Conservation (phyloP, 1,140 invertebrate genomes). For the Geopemphigus sp. region DNA sequence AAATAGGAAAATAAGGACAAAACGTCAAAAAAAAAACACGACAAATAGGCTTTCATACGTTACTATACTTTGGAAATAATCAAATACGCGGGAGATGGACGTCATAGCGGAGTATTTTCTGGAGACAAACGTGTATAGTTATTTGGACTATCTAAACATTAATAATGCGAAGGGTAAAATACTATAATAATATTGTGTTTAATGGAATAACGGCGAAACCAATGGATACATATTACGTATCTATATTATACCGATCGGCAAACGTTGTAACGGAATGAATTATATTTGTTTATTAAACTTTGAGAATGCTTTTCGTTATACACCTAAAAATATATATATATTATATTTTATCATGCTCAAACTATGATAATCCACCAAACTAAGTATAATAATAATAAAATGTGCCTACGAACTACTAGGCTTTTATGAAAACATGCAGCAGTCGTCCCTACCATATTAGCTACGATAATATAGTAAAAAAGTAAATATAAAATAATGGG, state of each 20-base stretch:
- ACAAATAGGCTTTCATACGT: too few species aligned
- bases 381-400: background rate
- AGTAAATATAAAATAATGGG: background rate
- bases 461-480: constrained; percentile 6
- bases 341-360: background rate
- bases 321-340: background rate
- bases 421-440: constrained; percentile 22
- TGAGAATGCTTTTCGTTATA: background rate
- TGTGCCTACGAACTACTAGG: background rate
- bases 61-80: too few species aligned
- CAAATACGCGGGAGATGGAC: too few species aligned
- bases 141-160: too few species aligned
- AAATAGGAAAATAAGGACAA: too few species aligned
- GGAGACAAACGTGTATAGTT: too few species aligned
- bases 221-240: background rate
- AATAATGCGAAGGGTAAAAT: background rate
- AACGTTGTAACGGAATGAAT: background rate
- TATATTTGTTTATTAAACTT: background rate
- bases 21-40: too few species aligned
- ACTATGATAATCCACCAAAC: background rate
- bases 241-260: background rate
- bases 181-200: background rate
- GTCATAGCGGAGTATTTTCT: too few species aligned
- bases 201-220: background rate
- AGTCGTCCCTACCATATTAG: background rate